Evolutionary conservation across 2,797 vertebrate species (phyloP), one percentile per base, ranked within the genome.

Genomic region (Eulemur mongoz): DNA sequence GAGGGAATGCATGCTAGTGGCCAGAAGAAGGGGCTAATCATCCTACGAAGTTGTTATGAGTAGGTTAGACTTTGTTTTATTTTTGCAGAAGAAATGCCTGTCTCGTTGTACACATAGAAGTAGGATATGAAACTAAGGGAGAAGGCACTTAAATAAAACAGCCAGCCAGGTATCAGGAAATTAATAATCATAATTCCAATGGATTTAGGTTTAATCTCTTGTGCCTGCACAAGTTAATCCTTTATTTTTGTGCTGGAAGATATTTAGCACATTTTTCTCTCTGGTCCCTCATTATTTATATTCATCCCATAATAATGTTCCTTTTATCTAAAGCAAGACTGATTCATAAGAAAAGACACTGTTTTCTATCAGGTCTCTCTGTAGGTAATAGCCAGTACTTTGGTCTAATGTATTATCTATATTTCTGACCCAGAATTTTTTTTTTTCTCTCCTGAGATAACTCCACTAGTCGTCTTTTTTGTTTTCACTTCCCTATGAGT

Each of bases 261-360:
- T 85, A 93, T 80, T 96, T 94, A 87, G 15, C 45, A 96, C n/a
- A 45, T 84, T 97, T 97, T 90, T 92, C 59, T 94, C 78, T 93
- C 52, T 65, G 25, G 63, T n/a, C 72, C 8, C 20, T 86, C 27
- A 50, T 94, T 86, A 93, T 93, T 87, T 96, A 83, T 93, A 88
- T 63, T 82, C 25, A 50, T 91, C 15, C 54, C 22, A 59, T 59
- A 84, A 93, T 17, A 72, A 52, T 32, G 35, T 96, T 52, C 65
- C 23, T 92, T 86, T 96, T 59, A 45, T 96, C 43, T 87, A 89
- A 96, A 96, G 30, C 20, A 88, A 81, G 30, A 10, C 35, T 91
- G 30, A 90, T 52, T 79, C 73, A 20, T 50, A 89, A 96, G 35
- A 17, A 23, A 35, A 32, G 80, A 91, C 52, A 35, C 17, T 69